Base-by-base conservation (phyloP, 2,888 invertebrate genomes). In the Synanthedon vespiformis region DNA sequence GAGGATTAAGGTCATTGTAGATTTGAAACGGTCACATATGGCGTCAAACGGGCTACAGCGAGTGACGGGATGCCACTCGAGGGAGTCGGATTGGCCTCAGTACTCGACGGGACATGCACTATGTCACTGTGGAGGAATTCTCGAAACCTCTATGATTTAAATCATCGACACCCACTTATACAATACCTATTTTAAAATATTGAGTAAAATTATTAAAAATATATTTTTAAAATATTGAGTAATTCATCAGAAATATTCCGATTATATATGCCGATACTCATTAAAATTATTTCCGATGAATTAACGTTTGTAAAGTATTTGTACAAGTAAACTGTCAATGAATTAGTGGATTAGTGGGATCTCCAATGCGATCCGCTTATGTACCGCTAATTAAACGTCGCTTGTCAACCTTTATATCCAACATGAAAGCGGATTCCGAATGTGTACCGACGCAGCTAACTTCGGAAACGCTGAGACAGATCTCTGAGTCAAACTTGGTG, bases 11-110 rank as follows among this genome's bases (percentile, higher is more conserved):
- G 72, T 61, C 67, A 61, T 80, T 83, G 68, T 60, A 63, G 56
- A 56, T 56, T 52, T 68, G 61, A 55, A 57, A 54, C 60, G 61
- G 68, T 65, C 77, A 73, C 86, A 87, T 83, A 85, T 87, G 86
- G 85, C 86, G 82, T 83, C 82, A 80, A 85, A 81, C 83, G 74
- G 80, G 77, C 84, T 78, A 73, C 80, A 74, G 70, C 70, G 76
- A 84, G 79, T 83, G 85, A 82, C 81, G 83, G 82, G 70, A 77
- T 71, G 80, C 73, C 79, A 81, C 84, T 83, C 80, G 67, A 64
- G 86, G 82, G 80, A 82, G 67, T 65, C 64, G 70, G 76, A 85
- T 85, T 85, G 86, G 84, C 83, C 77, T 77, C 70, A 66, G 67
- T 71, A 67, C 74, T 74, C 71, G 56, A 65, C 65, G 68, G 75